These are phyloP conservation scores for Chaitophorus viminalis DNA, from an alignment of 2,888 invertebrate species.

Conservation along the genomic window DNA sequence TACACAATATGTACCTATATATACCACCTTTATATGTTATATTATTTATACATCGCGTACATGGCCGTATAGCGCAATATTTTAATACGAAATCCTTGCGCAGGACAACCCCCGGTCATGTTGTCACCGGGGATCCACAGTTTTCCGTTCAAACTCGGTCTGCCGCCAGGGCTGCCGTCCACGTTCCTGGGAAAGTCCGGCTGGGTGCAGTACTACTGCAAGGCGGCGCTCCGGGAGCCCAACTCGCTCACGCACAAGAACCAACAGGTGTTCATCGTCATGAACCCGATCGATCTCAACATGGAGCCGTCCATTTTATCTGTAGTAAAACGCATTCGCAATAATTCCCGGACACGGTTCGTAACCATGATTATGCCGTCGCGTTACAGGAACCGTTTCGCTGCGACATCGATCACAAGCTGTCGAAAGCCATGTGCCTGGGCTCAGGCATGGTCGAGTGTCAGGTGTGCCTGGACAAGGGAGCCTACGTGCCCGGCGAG, in stretches of 20 bases:
- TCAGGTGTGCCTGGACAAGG: constrained; percentile 86
- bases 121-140: constrained; percentile 93
- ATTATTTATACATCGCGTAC: too few species aligned
- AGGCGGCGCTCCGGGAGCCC: constrained; percentile 87
- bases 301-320: constrained; percentile 87
- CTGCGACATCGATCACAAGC: constrained; percentile 89
- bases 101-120: constrained; percentile 84
- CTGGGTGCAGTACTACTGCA: constrained; percentile 95
- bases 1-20: too few species aligned
- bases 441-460: constrained; percentile 89
- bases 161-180: constrained; percentile 89
- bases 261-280: constrained; percentile 96
- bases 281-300: constrained; percentile 94
- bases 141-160: constrained; percentile 91
- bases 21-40: too few species aligned
- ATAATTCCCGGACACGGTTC: not conserved
- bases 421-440: constrained; percentile 84
- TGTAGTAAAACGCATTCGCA: constrained; percentile 67
- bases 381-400: constrained; percentile 82
- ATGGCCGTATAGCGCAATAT: not conserved
- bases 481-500: constrained; percentile 95
- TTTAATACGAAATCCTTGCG: constrained; percentile 63
- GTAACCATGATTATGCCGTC: not conserved
- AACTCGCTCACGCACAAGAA: constrained; percentile 92
- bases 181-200: constrained; percentile 94